Conservation (phyloP, 2,797 vertebrate species). For the Hydrocynus forskahlii region DNA sequence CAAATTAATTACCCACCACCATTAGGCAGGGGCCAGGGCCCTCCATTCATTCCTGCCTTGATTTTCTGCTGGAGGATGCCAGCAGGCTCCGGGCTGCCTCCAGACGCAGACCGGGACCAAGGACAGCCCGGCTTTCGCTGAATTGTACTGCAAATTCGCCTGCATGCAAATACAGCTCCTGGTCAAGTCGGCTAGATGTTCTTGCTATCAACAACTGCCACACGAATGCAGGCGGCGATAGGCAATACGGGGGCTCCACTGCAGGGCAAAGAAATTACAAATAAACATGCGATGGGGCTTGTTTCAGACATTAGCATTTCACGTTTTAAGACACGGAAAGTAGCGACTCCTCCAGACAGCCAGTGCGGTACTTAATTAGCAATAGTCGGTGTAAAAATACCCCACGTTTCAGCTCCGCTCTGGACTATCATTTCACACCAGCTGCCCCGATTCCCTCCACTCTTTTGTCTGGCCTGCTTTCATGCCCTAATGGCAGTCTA, state of each 20-base stretch:
- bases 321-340: background rate
- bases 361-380: background rate
- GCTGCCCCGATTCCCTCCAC: background rate
- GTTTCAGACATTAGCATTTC: background rate
- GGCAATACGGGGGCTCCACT: background rate
- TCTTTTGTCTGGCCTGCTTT: constrained; percentile 41
- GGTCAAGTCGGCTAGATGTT: background rate
- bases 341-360: background rate
- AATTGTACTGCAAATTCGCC: background rate
- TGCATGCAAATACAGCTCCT: background rate
- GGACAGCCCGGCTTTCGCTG: background rate
- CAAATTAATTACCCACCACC: constrained; percentile 50
- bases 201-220: background rate
- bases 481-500: constrained; percentile 50
- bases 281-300: background rate
- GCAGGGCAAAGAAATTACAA: background rate
- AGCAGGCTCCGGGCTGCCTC: constrained; percentile 10
- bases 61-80: constrained; percentile 19
- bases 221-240: background rate
- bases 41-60: constrained; percentile 28
- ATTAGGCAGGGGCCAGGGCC: constrained; percentile 32
- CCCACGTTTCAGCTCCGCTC: constrained; percentile 12
- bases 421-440: constrained; percentile 19
- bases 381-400: background rate
- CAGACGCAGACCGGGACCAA: constrained; percentile 12